Evolutionary conservation across 2,113 vertebrate genomes (phyloP).

Genomic region (Xenus cinereus): DNA sequence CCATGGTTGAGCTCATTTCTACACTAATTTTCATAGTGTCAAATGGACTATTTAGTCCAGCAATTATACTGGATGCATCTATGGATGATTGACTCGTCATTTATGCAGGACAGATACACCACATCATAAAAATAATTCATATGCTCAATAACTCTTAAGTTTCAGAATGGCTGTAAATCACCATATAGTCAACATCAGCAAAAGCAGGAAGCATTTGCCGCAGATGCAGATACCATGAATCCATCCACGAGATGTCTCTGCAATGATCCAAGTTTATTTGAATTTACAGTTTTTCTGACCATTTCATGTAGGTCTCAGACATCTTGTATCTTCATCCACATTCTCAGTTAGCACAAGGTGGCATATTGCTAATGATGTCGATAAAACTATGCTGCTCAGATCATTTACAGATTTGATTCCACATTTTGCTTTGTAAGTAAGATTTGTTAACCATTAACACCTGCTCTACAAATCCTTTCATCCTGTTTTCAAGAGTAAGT

Average conservation of each 20-base stretch:
- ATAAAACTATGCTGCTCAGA: background rate
- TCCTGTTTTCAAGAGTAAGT: background rate
- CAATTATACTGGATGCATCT: background rate
- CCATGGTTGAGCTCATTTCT: background rate
- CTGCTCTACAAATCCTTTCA: background rate
- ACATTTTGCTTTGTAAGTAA: background rate
- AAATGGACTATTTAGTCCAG: background rate
- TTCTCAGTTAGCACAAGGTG: background rate
- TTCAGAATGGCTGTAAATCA: background rate
- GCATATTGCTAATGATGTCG: background rate
- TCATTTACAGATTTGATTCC: background rate
- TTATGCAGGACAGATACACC: background rate
- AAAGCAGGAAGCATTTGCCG: background rate
- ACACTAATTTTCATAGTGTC: background rate
- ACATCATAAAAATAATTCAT: background rate
- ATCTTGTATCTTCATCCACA: background rate
- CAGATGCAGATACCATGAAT: background rate
- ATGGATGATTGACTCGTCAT: background rate
- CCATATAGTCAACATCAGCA: background rate
- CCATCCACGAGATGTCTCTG: background rate
- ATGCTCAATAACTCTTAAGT: background rate
- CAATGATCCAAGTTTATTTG: background rate
- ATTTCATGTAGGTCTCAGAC: background rate
- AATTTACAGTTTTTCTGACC: background rate
- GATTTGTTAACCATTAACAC: background rate